phyloP scores from a whole-genome alignment of 2,113 vertebrate species.

The Scomber japonicus region DNA sequence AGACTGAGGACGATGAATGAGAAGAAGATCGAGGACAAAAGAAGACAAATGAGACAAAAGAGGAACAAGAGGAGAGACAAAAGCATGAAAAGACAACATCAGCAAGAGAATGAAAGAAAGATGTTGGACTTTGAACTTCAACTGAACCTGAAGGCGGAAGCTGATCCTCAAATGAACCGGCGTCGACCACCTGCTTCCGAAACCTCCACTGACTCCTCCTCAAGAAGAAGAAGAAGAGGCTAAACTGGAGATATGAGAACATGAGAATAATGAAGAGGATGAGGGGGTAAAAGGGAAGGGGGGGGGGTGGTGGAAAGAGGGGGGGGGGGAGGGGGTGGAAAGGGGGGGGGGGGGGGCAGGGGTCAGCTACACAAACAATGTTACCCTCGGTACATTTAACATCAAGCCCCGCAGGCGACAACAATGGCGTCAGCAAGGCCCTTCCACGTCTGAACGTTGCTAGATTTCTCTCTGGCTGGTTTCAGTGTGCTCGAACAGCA shows the following conservation, averaged over 20 bases:
- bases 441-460: conserved; percentile 74
- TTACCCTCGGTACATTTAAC: conserved; percentile 71
- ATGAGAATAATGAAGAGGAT: conserved; percentile 30
- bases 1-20: no score
- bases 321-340: background rate
- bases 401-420: conserved; percentile 62
- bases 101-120: background rate
- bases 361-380: conserved; percentile 66
- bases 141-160: background rate
- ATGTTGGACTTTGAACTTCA: background rate
- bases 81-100: background rate
- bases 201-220: background rate
- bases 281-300: background rate
- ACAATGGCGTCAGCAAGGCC: conserved; percentile 76
- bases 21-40: background rate
- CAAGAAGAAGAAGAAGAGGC: background rate
- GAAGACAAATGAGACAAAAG: background rate
- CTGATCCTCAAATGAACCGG: background rate
- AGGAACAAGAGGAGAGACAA: background rate
- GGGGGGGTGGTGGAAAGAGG: background rate
- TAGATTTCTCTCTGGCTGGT: conserved; percentile 83
- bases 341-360: background rate
- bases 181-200: background rate
- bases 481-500: conserved; percentile 72
- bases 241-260: background rate